These are phyloP conservation scores for Steromphala cineraria DNA, from an alignment of 2,888 invertebrate genomes.

Conservation along the genomic window DNA sequence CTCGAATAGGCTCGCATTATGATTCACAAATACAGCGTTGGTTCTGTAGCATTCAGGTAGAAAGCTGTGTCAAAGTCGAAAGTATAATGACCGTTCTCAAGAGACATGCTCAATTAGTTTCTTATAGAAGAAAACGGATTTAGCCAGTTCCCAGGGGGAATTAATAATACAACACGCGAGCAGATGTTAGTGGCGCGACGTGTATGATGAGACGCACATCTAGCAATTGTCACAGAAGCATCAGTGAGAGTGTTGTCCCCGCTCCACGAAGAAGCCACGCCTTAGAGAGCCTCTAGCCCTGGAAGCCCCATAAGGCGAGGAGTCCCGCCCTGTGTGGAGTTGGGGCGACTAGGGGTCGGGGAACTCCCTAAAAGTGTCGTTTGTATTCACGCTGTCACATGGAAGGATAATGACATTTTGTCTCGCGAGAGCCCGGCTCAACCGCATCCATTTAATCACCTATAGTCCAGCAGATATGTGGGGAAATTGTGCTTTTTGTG, in stretches of 20 bases:
- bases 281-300: background rate
- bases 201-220: background rate
- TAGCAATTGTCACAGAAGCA: background rate
- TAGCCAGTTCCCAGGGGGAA: background rate
- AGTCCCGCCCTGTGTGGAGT: background rate
- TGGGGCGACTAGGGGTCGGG: background rate
- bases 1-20: background rate
- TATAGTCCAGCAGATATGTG: too few relatives aligned
- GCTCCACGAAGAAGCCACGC: background rate
- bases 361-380: background rate
- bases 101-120: background rate
- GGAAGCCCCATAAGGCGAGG: background rate
- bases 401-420: background rate
- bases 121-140: background rate
- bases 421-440: background rate
- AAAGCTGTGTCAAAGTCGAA: background rate
- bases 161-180: background rate
- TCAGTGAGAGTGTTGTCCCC: background rate
- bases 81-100: background rate
- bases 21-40: background rate
- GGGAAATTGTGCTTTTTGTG: too few relatives aligned
- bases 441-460: constrained; percentile 10
- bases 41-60: background rate
- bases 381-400: background rate
- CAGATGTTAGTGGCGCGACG: background rate